These are phyloP conservation scores for Sminthurides bifidus DNA, from an alignment of 1,140 invertebrate genomes.

Conservation along the genomic window DNA sequence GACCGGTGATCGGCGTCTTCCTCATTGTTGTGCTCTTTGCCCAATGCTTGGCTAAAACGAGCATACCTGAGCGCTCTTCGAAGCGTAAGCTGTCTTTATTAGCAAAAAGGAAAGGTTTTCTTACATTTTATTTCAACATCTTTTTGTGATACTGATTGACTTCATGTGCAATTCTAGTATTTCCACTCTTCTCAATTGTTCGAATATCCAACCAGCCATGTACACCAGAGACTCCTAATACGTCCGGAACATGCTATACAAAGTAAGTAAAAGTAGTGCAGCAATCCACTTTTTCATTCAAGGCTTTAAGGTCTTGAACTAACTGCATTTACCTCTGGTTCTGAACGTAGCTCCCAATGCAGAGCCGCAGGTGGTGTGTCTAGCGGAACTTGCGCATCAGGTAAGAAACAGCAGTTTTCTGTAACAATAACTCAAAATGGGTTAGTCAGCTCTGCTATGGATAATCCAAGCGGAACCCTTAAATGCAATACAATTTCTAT, in stretches of 20 bases:
- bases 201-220: slow-evolving; percentile 26
- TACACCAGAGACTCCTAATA: slow-evolving; percentile 11
- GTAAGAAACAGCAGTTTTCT: background rate
- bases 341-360: slow-evolving; percentile 22
- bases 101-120: no score
- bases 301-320: background rate
- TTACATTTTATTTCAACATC: no score
- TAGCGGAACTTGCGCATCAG: slow-evolving; percentile 24
- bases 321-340: background rate
- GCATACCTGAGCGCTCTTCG: no score
- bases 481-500: no score
- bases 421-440: background rate
- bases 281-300: background rate
- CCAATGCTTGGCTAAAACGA: no score
- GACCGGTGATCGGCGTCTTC: no score
- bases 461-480: no score
- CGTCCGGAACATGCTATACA: slow-evolving; percentile 25
- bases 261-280: slow-evolving; percentile 14
- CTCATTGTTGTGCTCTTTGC: no score
- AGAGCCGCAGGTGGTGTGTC: slow-evolving; percentile 12
- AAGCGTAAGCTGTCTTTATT: no score
- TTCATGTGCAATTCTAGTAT: no score
- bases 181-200: slow-evolving; percentile 29
- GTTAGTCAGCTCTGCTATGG: background rate
- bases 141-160: no score